These are phyloP conservation scores for Heteromyza rotundicornis DNA, from an alignment of 2,888 invertebrate genomes.

Conservation along the genomic window DNA sequence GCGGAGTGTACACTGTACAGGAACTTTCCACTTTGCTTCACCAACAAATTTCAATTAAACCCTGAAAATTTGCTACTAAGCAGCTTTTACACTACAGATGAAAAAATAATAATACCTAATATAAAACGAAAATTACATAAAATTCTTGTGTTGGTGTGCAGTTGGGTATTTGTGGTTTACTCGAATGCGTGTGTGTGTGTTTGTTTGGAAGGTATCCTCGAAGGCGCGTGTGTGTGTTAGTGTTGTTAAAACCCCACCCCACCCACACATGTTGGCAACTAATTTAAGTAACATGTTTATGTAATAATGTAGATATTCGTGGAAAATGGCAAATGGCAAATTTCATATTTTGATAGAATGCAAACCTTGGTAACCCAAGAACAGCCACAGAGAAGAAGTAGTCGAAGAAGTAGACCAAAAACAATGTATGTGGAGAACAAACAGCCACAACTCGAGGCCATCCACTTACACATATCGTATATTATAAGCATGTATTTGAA, in stretches of 20 bases:
- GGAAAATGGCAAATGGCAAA: constrained; percentile 3
- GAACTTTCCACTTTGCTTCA: neutral
- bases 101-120: neutral
- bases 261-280: constrained; percentile 11
- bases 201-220: no score
- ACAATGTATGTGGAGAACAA: no score
- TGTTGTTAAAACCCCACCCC: no score
- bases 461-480: no score
- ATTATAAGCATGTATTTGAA: neutral
- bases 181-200: no score
- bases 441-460: no score
- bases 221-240: no score
- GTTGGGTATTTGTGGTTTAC: no score
- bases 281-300: constrained; percentile 15
- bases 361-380: neutral
- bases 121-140: constrained; percentile 8
- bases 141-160: no score
- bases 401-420: neutral
- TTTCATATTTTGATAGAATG: constrained; percentile 8
- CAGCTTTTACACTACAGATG: constrained; percentile 1
- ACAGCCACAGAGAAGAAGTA: neutral
- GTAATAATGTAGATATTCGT: neutral
- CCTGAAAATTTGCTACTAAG: constrained; percentile 16
- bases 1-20: neutral
- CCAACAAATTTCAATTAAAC: constrained; percentile 16